Conservation (phyloP, 2,797 vertebrate species). For the Trachops cirrhosus region DNA sequence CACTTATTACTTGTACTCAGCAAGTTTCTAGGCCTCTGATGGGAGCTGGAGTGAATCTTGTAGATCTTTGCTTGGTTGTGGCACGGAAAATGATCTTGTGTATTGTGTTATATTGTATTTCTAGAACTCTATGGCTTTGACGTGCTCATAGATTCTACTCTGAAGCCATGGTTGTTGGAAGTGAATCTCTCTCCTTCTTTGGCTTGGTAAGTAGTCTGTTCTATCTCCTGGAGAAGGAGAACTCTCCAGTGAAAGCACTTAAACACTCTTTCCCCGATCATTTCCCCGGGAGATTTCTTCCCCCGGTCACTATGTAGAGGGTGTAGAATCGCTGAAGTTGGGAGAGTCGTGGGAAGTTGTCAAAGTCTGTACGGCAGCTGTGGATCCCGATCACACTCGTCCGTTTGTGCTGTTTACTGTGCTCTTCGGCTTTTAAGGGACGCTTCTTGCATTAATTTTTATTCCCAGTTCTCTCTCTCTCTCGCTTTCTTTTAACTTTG, state of each 20-base stretch:
- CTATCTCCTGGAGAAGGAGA: neutral
- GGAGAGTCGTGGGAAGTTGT: neutral
- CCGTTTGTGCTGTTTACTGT: neutral
- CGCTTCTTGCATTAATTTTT: slow-evolving; percentile 16
- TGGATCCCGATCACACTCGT: neutral
- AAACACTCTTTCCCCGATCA: neutral
- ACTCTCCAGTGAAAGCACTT: neutral
- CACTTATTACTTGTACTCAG: neutral
- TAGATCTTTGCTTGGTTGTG: neutral
- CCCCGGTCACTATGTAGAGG: neutral
- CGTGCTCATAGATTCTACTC: slow-evolving; percentile 95
- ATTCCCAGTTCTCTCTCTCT: neutral
- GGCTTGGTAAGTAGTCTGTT: slow-evolving; percentile 93
- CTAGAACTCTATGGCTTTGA: slow-evolving; percentile 98
- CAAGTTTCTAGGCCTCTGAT: neutral
- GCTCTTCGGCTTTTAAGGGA: neutral
- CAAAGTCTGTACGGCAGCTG: neutral
- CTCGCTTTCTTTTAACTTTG: neutral
- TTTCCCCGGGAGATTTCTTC: neutral
- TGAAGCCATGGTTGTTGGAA: slow-evolving; percentile 98
- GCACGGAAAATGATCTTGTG: slow-evolving; percentile 47
- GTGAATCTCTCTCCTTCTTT: slow-evolving; percentile 97
- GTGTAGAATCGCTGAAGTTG: slow-evolving; percentile 32
- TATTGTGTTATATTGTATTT: slow-evolving; percentile 70
- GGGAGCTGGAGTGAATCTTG: neutral